These are phyloP conservation scores for Lithosia quadra DNA, from an alignment of 2,888 invertebrate genomes.

Conservation along the genomic window DNA sequence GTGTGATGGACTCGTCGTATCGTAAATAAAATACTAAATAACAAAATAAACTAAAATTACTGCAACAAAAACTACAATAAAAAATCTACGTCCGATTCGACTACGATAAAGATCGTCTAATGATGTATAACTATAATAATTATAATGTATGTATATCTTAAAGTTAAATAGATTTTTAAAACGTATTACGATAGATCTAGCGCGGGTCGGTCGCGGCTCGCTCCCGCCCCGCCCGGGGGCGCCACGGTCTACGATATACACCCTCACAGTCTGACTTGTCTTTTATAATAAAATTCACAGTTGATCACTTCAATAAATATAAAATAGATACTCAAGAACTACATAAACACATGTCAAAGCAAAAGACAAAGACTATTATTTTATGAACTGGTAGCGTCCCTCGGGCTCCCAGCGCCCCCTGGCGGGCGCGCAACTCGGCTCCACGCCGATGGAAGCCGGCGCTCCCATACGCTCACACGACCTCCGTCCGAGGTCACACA, in stretches of 20 bases:
- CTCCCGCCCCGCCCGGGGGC: constrained; percentile 2
- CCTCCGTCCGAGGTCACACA: neutral
- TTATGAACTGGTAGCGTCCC: neutral
- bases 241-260: neutral
- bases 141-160: constrained; percentile 67
- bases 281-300: constrained; percentile 1
- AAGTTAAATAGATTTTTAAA: constrained; percentile 67
- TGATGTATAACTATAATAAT: constrained; percentile 63
- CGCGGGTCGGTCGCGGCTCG: constrained; percentile 43
- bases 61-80: constrained; percentile 77
- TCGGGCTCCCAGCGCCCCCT: too few relatives aligned
- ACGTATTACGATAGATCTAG: constrained; percentile 62
- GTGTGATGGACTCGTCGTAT: constrained; percentile 53
- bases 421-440: too few relatives aligned
- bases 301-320: neutral
- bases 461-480: neutral
- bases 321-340: neutral
- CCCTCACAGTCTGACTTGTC: neutral
- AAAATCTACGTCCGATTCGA: constrained; percentile 73
- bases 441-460: too few relatives aligned
- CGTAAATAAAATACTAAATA: constrained; percentile 85
- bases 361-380: neutral
- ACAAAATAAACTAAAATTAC: constrained; percentile 81
- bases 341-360: neutral
- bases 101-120: constrained; percentile 74